These are phyloP conservation scores for Lemur catta DNA, from an alignment of 2,797 vertebrate species.

Conservation along the genomic window DNA sequence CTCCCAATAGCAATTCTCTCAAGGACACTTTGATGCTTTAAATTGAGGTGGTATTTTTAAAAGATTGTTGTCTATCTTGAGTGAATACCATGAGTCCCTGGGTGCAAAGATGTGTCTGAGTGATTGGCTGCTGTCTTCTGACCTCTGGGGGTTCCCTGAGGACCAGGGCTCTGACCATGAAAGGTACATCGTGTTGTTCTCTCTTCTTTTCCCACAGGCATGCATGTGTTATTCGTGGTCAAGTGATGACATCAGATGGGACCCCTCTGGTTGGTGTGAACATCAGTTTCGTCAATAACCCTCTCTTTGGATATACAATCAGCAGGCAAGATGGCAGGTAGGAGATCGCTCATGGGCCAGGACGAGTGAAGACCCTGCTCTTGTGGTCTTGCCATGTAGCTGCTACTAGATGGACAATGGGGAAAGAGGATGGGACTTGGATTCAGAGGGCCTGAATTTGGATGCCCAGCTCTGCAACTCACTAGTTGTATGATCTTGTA, in stretches of 20 bases:
- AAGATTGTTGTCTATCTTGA: not conserved
- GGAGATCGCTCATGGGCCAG: not conserved
- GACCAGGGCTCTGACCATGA: not conserved
- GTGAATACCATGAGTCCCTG: not conserved
- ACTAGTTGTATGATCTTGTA: not conserved
- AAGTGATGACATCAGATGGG: conserved; percentile 97
- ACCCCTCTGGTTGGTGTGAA: conserved; percentile 98
- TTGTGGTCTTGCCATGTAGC: not conserved
- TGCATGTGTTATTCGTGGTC: conserved; percentile 96
- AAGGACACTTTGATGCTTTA: not conserved
- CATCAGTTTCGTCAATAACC: conserved; percentile 96
- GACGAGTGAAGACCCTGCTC: not conserved
- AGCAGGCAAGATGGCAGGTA: conserved; percentile 98
- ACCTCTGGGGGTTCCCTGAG: not conserved
- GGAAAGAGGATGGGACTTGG: not conserved
- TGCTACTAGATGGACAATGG: not conserved
- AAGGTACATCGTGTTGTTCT: not conserved
- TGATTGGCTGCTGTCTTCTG: not conserved
- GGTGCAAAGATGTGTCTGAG: not conserved
- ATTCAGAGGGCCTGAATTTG: not conserved
- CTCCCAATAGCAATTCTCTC: not conserved
- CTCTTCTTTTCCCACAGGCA: conserved; percentile 85
- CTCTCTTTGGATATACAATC: conserved; percentile 94
- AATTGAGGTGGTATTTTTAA: not conserved
- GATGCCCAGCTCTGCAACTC: not conserved